Evolutionary conservation across 2,888 invertebrate genomes (phyloP).

Genomic region (Xanthia togata): DNA sequence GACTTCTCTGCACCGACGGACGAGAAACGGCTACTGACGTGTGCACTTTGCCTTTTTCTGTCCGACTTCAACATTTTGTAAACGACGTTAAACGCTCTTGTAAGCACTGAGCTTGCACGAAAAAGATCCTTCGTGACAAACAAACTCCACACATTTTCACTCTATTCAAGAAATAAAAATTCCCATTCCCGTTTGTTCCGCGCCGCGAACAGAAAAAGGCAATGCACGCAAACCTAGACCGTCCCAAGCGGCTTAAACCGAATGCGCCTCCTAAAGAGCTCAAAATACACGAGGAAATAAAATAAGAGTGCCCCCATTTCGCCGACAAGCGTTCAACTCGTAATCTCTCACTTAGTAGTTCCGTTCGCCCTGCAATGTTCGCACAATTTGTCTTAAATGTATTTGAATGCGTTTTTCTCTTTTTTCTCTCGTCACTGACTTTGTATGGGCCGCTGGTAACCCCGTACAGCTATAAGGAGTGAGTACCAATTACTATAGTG

Average conservation of each 20-base stretch:
- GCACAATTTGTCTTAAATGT: slow-evolving; percentile 91
- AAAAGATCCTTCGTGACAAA: slow-evolving; percentile 60
- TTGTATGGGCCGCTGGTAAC: slow-evolving; percentile 93
- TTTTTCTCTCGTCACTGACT: slow-evolving; percentile 92
- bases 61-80: slow-evolving; percentile 50
- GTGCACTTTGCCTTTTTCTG: slow-evolving; percentile 80
- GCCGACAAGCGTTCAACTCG: slow-evolving; percentile 90
- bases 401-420: slow-evolving; percentile 91
- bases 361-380: slow-evolving; percentile 91
- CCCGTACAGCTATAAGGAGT: slow-evolving; percentile 92
- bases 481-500: slow-evolving; percentile 92
- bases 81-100: slow-evolving; percentile 55
- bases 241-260: slow-evolving; percentile 86
- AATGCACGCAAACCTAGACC: slow-evolving; percentile 82
- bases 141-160: slow-evolving; percentile 67
- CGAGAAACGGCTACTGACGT: slow-evolving; percentile 65
- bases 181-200: slow-evolving; percentile 72
- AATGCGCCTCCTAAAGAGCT: slow-evolving; percentile 87
- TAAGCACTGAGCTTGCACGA: slow-evolving; percentile 56
- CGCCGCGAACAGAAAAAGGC: slow-evolving; percentile 84
- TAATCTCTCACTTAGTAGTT: slow-evolving; percentile 91
- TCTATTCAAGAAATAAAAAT: slow-evolving; percentile 76
- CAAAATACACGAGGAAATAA: slow-evolving; percentile 88
- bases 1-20: slow-evolving; percentile 82
- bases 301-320: slow-evolving; percentile 85